Conservation (phyloP, 2,113 vertebrate species). For the Pterocles gutturalis region DNA sequence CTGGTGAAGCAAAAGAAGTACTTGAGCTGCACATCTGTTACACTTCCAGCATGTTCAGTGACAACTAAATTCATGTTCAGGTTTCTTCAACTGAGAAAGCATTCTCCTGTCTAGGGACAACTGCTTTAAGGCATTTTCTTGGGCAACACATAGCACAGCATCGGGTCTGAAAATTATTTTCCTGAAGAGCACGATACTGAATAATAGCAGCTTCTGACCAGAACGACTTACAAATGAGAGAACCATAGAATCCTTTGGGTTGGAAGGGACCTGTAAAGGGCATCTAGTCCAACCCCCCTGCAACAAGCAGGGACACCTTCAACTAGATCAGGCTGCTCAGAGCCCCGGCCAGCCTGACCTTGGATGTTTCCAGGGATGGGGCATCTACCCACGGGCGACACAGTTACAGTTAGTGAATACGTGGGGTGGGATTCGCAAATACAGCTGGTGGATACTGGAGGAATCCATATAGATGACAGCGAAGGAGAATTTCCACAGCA, state of each 20-base stretch:
- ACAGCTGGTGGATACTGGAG: background rate
- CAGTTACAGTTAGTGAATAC: background rate
- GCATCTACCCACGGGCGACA: background rate
- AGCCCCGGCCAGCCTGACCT: background rate
- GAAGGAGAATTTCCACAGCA: background rate
- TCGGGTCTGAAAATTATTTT: background rate
- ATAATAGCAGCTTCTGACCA: background rate
- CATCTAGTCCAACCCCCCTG: background rate
- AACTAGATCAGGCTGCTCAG: background rate
- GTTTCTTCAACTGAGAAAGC: background rate
- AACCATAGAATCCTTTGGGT: background rate
- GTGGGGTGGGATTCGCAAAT: background rate
- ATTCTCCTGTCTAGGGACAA: background rate
- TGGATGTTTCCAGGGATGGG: background rate
- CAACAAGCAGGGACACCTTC: background rate
- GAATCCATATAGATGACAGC: fast-evolving
- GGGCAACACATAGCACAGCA: background rate
- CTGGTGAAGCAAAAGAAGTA: slow-evolving; percentile 63
- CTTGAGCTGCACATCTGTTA: background rate
- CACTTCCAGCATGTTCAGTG: background rate
- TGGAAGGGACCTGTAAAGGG: background rate
- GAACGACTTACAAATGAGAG: background rate
- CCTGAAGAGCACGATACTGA: background rate
- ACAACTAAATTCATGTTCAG: background rate
- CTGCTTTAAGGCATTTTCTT: background rate